Conservation (phyloP, 92 coral and sea anemone species). For the Actinostola sp. region DNA sequence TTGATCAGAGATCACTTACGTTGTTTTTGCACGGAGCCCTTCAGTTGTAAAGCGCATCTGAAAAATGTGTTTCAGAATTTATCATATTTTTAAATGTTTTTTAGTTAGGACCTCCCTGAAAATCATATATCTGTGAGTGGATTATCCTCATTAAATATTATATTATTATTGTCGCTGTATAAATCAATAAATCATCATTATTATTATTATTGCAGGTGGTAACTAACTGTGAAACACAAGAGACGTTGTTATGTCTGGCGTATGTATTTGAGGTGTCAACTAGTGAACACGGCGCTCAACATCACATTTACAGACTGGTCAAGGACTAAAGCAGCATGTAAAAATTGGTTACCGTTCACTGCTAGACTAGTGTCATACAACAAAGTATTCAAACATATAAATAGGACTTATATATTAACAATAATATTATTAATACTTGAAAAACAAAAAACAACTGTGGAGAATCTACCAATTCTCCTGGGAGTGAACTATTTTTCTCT, state of each 20-base stretch:
- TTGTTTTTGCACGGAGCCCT: too few relatives aligned
- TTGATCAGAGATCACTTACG: too few relatives aligned
- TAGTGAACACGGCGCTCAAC: conserved; percentile 99
- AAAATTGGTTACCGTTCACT: not conserved
- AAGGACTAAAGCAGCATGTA: conserved; percentile 64
- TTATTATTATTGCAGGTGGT: conserved; percentile 66
- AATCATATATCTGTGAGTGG: too few relatives aligned
- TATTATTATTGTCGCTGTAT: too few relatives aligned
- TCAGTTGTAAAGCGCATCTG: too few relatives aligned
- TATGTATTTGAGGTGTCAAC: conserved; percentile 98
- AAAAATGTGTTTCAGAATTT: too few relatives aligned
- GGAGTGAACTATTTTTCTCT: conserved; percentile 19
- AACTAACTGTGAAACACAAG: conserved; percentile 95
- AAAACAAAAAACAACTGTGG: not conserved
- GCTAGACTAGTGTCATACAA: not conserved
- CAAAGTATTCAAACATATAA: not conserved
- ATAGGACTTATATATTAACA: conserved; percentile 1
- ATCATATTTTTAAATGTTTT: too few relatives aligned
- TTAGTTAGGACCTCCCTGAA: too few relatives aligned
- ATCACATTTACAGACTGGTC: conserved; percentile 92
- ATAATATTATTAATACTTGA: not conserved
- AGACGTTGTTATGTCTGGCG: conserved; percentile 88
- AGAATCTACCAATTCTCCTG: not conserved
- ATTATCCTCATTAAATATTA: too few relatives aligned
- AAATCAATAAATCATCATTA: not conserved